A percentile compares a stretch with the other conserved stretches of the same genome.
These are phyloP conservation scores for Sebastes variabilis DNA, from an alignment of 2,797 vertebrate species.

Conservation along the genomic window DNA sequence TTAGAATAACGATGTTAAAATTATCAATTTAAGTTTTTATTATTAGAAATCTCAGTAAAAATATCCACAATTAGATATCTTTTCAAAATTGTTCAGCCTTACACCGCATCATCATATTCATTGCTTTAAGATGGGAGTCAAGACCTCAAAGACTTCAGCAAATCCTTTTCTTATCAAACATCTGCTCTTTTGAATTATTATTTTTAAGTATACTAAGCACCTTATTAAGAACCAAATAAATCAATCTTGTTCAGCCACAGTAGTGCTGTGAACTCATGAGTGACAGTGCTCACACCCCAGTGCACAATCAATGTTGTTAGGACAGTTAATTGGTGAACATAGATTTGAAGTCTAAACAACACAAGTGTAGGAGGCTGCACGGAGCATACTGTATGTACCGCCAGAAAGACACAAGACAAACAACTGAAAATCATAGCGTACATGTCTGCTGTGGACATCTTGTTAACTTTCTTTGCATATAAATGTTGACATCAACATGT, in stretches of 20 bases:
- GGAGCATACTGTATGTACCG: not conserved
- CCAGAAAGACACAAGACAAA: not conserved
- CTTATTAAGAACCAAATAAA: not conserved
- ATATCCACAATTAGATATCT: too few relatives aligned
- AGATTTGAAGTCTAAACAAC: not conserved
- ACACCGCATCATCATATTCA: not conserved
- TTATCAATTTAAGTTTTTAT: rapidly evolving
- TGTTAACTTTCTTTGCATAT: not conserved
- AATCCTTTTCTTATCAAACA: not conserved
- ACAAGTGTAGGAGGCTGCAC: rapidly evolving
- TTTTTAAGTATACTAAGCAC: not conserved
- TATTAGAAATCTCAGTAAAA: too few relatives aligned
- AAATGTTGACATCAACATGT: not conserved
- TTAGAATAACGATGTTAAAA: too few relatives aligned
- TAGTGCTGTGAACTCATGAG: not conserved
- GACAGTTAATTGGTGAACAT: not conserved
- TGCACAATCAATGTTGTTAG: not conserved
- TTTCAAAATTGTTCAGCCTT: too few relatives aligned
- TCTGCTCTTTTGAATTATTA: not conserved
- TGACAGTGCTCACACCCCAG: not conserved
- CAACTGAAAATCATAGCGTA: not conserved
- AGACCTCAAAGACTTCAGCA: not conserved
- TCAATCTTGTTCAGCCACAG: not conserved
- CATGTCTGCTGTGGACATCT: not conserved
- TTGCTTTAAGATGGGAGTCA: not conserved